Percentiles rank a stretch among this genome's conserved stretches.
Conservation (phyloP, 2,888 invertebrate species). For the Diaperis boleti region DNA sequence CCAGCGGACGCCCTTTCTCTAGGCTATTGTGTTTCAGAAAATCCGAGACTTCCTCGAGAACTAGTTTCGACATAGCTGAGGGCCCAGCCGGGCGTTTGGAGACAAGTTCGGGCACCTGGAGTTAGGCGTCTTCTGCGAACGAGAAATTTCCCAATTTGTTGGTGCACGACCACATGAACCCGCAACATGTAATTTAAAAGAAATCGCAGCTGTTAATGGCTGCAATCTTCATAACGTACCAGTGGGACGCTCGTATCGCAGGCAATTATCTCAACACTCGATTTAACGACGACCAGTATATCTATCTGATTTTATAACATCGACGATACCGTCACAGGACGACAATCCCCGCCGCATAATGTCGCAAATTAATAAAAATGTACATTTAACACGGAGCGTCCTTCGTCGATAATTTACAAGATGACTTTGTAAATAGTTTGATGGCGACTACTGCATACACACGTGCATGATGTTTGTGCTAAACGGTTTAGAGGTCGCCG, state of each 20-base stretch:
- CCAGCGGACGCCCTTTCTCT: conserved; percentile 21
- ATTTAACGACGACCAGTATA: conserved; percentile 5
- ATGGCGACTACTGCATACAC: conserved; percentile 25
- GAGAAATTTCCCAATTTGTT: too few species aligned
- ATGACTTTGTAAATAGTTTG: conserved; percentile 28
- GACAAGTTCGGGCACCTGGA: neutral
- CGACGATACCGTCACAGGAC: neutral
- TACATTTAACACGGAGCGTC: conserved; percentile 9
- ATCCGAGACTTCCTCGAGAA: conserved; percentile 35
- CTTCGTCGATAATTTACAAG: conserved; percentile 29
- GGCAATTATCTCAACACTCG: conserved; percentile 16
- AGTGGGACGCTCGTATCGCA: conserved; percentile 12
- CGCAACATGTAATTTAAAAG: neutral
- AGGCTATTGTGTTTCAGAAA: conserved; percentile 30
- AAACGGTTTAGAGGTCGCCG: conserved; percentile 24
- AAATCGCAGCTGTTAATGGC: conserved; percentile 10
- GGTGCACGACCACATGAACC: neutral
- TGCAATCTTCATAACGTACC: conserved; percentile 17
- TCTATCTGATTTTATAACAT: neutral
- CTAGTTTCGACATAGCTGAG: conserved; percentile 29
- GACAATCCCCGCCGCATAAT: neutral
- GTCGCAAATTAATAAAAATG: conserved; percentile 24
- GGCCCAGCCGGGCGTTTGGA: conserved; percentile 8
- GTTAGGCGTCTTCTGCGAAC: too few species aligned
- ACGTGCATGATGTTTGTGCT: conserved; percentile 19